Base-by-base conservation (phyloP, 2,888 invertebrate species). In the Drosophila mayaguana region DNA sequence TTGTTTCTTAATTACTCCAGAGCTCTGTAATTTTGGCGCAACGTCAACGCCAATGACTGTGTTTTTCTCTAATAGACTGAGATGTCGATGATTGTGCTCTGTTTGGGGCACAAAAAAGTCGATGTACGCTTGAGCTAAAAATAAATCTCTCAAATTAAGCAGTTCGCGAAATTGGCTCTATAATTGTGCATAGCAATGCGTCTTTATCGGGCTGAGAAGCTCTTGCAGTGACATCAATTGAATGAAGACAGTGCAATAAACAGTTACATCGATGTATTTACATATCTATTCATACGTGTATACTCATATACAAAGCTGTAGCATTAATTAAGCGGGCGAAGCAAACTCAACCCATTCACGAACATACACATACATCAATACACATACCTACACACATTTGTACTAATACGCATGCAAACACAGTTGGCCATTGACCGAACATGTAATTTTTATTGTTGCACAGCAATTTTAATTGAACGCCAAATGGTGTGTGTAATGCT, bases 311-410 rank as follows among this genome's bases (percentile, higher is more conserved):
- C 32, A 64, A 22, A 42, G 45, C 36, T 56, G 43, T 22, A 65
- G 54, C 54, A 63, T 82, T 76, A 80, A 84, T 82, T 82, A 70
- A 82, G 57, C 36, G 63, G 54, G n/a, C 53, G 43, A 65, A 54
- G 59, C 63, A 40, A 56, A 61, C 34, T 65, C 36, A 51, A 5
- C 36, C 63, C 16, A 50, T 22, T 36, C 12, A 38, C 51, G 16
- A 4, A 16, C 46, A 43, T 2, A 20, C 6, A 46, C 0, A 46
- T 2, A 16, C 16, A 25, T 34, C 11, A 3, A 34, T 3, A 34
- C 61, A 34, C 46, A 62, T 28, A 66, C 34, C 45, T 9, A 36
- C 20, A 42, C 18, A 54, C 25, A 63, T 16, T 53, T 28, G n/a
- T 2, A 38, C 43, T 20, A 45, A 22, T 12, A 45, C 22, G n/a